These are phyloP conservation scores for Speoplatyrhinus poulsoni DNA, from an alignment of 2,113 vertebrate genomes.

Conservation along the genomic window DNA sequence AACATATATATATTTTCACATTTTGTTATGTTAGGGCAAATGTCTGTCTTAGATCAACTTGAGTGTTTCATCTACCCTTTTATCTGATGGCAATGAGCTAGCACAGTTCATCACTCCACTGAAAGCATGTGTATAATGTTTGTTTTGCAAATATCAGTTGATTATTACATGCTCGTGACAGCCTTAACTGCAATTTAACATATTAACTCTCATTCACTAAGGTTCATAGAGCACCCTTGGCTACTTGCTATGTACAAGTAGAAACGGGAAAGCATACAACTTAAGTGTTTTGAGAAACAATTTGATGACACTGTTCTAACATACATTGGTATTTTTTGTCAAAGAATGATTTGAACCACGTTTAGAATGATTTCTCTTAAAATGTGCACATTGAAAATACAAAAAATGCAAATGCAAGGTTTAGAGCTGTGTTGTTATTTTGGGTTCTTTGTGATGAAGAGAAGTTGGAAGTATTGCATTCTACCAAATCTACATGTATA, in stretches of 20 bases:
- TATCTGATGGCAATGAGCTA: slow-evolving; percentile 20
- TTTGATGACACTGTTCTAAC: slow-evolving; percentile 45
- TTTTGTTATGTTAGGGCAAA: slow-evolving; percentile 42
- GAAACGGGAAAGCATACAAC: not conserved
- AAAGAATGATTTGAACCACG: slow-evolving; percentile 27
- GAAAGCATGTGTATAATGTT: slow-evolving; percentile 32
- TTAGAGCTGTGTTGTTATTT: slow-evolving; percentile 4
- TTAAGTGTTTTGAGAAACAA: slow-evolving; percentile 41
- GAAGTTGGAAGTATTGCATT: slow-evolving; percentile 11
- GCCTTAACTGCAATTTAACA: slow-evolving; percentile 51
- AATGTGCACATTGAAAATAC: slow-evolving; percentile 67
- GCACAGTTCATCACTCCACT: slow-evolving; percentile 13
- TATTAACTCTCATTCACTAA: slow-evolving; percentile 47
- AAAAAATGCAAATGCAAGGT: slow-evolving; percentile 38
- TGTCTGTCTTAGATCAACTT: slow-evolving; percentile 45
- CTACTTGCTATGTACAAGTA: not conserved
- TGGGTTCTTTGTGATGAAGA: slow-evolving; percentile 22
- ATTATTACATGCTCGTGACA: slow-evolving; percentile 27
- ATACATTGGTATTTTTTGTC: slow-evolving; percentile 14
- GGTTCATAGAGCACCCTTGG: slow-evolving; percentile 35
- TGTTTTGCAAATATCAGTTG: slow-evolving; percentile 38
- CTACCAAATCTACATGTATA: not conserved
- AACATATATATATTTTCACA: slow-evolving; percentile 54
- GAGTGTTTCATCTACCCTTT: slow-evolving; percentile 4
- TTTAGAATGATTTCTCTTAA: slow-evolving; percentile 51